Evolutionary conservation across 2,113 vertebrate genomes (phyloP).

Genomic region (Gymnorhina tibicen): DNA sequence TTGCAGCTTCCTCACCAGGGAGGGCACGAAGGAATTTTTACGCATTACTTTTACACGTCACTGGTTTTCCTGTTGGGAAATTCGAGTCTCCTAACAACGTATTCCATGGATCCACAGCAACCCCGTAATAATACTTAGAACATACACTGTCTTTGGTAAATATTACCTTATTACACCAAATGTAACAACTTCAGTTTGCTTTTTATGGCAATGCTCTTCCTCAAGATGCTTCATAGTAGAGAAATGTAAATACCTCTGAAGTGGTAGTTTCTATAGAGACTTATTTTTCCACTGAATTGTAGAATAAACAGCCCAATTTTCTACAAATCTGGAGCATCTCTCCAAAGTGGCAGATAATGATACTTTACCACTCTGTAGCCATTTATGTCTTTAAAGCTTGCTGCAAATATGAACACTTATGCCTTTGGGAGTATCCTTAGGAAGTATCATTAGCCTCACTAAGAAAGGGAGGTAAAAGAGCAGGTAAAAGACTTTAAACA

Average conservation of each 20-base stretch:
- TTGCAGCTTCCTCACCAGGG: not conserved
- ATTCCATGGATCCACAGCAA: not conserved
- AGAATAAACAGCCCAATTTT: slow-evolving; percentile 37
- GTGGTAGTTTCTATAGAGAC: slow-evolving; percentile 54
- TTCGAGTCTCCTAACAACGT: not conserved
- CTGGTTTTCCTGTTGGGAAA: not conserved
- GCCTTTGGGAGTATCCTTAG: not conserved
- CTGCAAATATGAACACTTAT: not conserved
- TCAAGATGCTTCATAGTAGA: slow-evolving; percentile 14
- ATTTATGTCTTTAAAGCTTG: not conserved
- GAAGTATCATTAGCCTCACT: not conserved
- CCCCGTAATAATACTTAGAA: not conserved
- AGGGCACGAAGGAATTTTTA: not conserved
- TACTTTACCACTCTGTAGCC: not conserved
- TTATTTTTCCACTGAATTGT: slow-evolving; percentile 23
- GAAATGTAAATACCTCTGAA: slow-evolving; percentile 37
- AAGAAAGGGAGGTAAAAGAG: not conserved
- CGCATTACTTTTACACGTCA: not conserved
- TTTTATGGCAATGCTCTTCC: slow-evolving; percentile 35
- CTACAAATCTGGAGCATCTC: not conserved
- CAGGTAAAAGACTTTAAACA: not conserved
- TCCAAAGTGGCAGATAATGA: not conserved
- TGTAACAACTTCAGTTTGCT: not conserved
- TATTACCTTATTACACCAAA: not conserved
- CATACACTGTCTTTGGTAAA: not conserved